Conservation (phyloP, 2,888 invertebrate species). For the Steinernema hermaphroditum region DNA sequence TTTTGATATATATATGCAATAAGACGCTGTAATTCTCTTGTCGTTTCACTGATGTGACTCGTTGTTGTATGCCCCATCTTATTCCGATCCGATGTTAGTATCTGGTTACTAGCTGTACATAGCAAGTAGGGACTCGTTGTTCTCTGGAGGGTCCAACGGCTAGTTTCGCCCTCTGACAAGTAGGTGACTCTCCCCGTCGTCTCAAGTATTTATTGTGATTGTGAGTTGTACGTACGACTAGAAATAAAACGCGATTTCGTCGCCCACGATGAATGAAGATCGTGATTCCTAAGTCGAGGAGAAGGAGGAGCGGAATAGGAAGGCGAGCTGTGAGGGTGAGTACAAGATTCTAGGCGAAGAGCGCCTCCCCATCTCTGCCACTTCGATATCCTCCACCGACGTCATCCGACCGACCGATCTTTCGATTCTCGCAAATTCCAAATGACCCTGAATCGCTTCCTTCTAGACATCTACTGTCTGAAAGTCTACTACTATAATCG, state of each 20-base stretch:
- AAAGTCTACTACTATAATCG: no score
- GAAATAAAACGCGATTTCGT: constrained; percentile 23
- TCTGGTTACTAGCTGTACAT: constrained; percentile 3
- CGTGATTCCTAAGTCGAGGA: neutral
- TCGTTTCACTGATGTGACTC: neutral
- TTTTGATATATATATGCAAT: constrained; percentile 20
- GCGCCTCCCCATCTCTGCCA: no score
- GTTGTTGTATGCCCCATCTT: neutral
- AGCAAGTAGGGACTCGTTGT: constrained; percentile 14
- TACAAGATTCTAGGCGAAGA: neutral
- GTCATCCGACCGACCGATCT: no score
- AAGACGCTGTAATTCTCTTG: constrained; percentile 6
- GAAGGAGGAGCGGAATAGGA: neutral
- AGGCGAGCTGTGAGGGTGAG: neutral
- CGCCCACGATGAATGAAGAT: neutral
- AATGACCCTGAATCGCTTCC: no score
- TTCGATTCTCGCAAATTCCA: no score
- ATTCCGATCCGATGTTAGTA: neutral
- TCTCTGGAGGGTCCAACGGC: no score
- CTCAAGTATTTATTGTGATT: constrained; percentile 13
- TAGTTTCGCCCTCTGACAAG: neutral
- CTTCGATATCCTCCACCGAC: no score
- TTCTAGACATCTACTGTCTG: no score
- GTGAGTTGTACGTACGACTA: constrained; percentile 5
- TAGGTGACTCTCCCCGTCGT: neutral